These are phyloP conservation scores for Asbolus verrucosus DNA, from an alignment of 1,140 invertebrate genomes.

Conservation along the genomic window DNA sequence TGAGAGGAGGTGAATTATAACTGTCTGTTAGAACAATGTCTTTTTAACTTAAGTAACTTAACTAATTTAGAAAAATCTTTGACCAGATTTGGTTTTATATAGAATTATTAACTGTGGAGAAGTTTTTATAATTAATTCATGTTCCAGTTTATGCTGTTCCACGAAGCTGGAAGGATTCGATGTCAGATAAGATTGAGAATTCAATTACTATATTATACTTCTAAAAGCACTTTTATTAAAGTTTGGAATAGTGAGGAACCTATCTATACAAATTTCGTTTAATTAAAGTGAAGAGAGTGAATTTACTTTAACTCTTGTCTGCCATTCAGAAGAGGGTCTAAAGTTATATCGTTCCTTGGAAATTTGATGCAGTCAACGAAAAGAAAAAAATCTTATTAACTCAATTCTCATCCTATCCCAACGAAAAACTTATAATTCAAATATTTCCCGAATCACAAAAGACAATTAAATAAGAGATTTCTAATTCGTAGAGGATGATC, in stretches of 20 bases:
- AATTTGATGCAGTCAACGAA: neutral
- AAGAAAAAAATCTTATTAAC: slow-evolving; percentile 3
- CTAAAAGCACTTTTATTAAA: neutral
- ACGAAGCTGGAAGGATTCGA: no score
- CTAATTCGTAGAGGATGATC: neutral
- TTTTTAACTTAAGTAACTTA: no score
- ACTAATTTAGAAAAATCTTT: no score
- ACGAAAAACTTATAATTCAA: neutral
- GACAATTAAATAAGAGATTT: slow-evolving; percentile 5
- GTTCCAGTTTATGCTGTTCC: neutral
- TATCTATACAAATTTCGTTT: slow-evolving; percentile 6
- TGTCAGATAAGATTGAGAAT: neutral
- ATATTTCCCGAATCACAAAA: slow-evolving; percentile 7
- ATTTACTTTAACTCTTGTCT: slow-evolving; percentile 17
- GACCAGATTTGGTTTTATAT: no score
- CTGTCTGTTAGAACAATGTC: no score
- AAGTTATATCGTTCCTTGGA: neutral
- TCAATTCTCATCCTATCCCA: neutral
- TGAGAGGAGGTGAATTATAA: no score
- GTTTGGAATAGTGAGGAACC: slow-evolving; percentile 8
- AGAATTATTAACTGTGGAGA: no score
- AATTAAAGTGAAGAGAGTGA: slow-evolving; percentile 30
- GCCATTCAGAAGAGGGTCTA: neutral
- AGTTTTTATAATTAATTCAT: neutral
- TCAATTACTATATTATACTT: slow-evolving; percentile 32